Conservation (phyloP, 2,888 invertebrate genomes). For the Caenorhabditis sp. region DNA sequence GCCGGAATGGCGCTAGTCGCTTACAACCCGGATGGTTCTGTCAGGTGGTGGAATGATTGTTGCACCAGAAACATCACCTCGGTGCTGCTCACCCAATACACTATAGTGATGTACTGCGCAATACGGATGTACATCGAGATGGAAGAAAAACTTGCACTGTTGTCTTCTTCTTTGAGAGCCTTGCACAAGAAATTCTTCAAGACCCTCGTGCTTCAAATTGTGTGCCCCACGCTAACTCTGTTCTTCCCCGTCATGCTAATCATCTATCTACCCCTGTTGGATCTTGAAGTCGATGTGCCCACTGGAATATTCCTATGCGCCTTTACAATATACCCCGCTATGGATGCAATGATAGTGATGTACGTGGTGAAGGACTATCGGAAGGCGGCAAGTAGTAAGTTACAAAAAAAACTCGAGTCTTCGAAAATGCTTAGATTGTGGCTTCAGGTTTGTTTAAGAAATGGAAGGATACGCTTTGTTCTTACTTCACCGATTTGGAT, state of each 20-base stretch:
- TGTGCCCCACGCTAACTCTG: neutral
- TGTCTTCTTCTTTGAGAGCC: neutral
- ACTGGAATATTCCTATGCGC: constrained; percentile 8
- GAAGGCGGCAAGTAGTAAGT: neutral
- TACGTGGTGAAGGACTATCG: constrained; percentile 13
- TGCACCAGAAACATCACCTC: neutral
- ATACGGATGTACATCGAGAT: neutral
- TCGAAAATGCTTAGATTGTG: neutral
- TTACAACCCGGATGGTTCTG: neutral
- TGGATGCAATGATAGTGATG: constrained; percentile 10
- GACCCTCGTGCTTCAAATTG: constrained; percentile 13
- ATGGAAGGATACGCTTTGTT: neutral
- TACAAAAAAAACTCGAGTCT: too few species aligned
- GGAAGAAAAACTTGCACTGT: neutral
- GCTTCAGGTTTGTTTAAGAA: neutral
- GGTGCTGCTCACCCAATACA: neutral
- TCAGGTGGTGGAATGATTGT: neutral
- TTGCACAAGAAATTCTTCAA: constrained; percentile 18
- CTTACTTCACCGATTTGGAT: neutral
- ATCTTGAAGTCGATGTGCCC: neutral
- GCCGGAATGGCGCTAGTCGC: too few species aligned
- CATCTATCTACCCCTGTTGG: neutral
- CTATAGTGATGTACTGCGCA: constrained; percentile 9
- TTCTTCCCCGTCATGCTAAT: constrained; percentile 3
- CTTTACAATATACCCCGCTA: constrained; percentile 23